Conservation (phyloP, 2,797 vertebrate genomes). For the Podarcis lilfordi region DNA sequence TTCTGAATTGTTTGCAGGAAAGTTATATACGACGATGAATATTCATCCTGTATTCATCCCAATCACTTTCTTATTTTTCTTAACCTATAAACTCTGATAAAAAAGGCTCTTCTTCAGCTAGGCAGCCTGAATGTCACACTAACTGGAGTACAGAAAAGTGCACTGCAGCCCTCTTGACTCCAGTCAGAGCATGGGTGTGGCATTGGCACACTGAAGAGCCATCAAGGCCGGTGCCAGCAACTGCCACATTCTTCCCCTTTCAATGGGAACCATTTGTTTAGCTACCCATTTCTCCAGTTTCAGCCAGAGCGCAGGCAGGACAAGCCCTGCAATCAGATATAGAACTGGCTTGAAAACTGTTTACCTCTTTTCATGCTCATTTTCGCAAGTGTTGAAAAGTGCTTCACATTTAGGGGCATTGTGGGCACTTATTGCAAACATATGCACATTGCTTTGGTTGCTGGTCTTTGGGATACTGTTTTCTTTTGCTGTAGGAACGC, state of each 20-base stretch:
- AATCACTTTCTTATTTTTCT: too few relatives aligned
- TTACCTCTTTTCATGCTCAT: neutral
- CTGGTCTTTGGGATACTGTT: neutral
- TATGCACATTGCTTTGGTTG: neutral
- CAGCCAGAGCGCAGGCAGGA: neutral
- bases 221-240: neutral
- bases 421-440: neutral
- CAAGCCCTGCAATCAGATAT: conserved; percentile 2
- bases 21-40: too few relatives aligned
- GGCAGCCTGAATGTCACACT: neutral
- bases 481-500: neutral
- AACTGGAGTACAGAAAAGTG: too few relatives aligned
- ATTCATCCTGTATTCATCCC: too few relatives aligned
- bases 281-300: neutral
- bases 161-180: neutral
- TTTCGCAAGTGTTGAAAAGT: neutral
- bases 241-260: neutral
- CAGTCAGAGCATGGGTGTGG: neutral
- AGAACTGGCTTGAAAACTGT: neutral
- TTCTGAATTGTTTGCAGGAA: too few relatives aligned
- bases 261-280: neutral
- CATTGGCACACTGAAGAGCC: neutral
- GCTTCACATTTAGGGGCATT: too few relatives aligned
- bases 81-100: too few relatives aligned
- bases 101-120: neutral